These are phyloP conservation scores for Oryzias sinensis DNA, from an alignment of 2,797 vertebrate species.

Conservation along the genomic window DNA sequence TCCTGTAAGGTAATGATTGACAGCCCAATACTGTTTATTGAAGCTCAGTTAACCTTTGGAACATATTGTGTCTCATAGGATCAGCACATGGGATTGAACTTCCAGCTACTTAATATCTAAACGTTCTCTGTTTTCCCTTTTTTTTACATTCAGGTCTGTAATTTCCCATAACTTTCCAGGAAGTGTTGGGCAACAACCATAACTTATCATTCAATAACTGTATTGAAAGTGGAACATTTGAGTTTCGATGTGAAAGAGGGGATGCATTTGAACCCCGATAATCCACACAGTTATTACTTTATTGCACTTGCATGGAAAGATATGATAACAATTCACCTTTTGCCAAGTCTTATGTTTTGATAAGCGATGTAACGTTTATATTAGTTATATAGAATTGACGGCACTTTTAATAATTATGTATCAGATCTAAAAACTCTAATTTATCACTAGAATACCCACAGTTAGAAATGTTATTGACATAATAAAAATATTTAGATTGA, in stretches of 20 bases:
- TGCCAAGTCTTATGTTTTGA: not conserved
- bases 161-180: not conserved
- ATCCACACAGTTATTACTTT: not conserved
- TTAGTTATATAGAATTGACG: too few species aligned
- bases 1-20: conserved; percentile 28
- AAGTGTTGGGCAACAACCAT: not conserved
- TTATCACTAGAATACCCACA: too few species aligned
- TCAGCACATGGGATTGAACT: not conserved
- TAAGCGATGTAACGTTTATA: not conserved
- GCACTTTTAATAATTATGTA: too few species aligned
- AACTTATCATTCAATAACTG: not conserved
- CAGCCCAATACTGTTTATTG: conserved; percentile 11
- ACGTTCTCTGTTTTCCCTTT: not conserved
- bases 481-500: too few species aligned
- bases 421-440: too few species aligned
- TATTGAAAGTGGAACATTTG: not conserved
- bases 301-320: not conserved
- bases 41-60: not conserved
- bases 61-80: conserved; percentile 15
- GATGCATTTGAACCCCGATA: not conserved
- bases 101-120: fast-evolving
- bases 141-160: not conserved
- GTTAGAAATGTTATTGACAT: too few species aligned
- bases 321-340: not conserved
- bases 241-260: not conserved